Conservation (phyloP, 2,797 vertebrate species). For the Xyrichtys novacula region DNA sequence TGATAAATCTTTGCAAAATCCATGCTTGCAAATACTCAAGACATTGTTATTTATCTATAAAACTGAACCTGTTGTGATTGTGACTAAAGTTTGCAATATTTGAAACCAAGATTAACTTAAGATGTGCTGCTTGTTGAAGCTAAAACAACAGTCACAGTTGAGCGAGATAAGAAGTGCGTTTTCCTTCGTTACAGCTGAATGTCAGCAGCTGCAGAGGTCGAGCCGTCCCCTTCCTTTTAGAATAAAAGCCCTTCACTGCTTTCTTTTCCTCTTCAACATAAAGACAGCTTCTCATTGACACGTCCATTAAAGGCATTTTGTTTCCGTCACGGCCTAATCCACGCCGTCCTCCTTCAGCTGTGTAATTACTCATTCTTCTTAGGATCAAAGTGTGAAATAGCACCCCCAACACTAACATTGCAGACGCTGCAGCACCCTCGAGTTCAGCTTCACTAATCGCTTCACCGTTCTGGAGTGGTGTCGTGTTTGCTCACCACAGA, state of each 20-base stretch:
- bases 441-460: conserved; percentile 72
- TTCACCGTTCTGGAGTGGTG: conserved; percentile 52
- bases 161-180: neutral
- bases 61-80: no score
- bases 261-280: neutral
- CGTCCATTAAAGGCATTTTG: conserved; percentile 49
- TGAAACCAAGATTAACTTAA: no score
- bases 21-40: no score
- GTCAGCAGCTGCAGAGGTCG: conserved; percentile 8
- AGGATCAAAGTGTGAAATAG: conserved; percentile 76
- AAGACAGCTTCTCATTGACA: conserved; percentile 38
- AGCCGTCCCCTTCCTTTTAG: conserved; percentile 7
- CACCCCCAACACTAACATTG: neutral
- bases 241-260: conserved; percentile 15
- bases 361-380: conserved; percentile 73
- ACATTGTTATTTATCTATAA: no score
- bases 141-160: neutral
- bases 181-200: neutral
- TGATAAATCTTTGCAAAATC: no score
- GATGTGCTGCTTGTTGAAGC: neutral
- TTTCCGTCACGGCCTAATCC: conserved; percentile 59
- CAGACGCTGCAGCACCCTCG: neutral
- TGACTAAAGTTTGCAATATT: no score
- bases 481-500: conserved; percentile 59
- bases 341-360: conserved; percentile 57